Evolutionary conservation across 2,797 vertebrate species (phyloP).

Genomic region (Scolopax bukidnonensis): DNA sequence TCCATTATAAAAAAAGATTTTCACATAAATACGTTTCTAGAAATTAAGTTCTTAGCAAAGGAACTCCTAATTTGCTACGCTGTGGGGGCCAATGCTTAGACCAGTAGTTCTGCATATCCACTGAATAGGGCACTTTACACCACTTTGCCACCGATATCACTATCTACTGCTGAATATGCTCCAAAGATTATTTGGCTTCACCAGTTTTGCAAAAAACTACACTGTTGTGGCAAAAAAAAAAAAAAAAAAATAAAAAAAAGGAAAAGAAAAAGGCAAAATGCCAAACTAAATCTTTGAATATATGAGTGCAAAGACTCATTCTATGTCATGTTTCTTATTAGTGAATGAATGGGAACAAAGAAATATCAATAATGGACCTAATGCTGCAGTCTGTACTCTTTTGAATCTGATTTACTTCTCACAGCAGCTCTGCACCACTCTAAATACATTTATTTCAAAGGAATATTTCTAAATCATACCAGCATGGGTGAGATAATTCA

Average conservation of each 20-base stretch:
- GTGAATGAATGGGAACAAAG: constrained; percentile 15
- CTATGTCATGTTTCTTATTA: not conserved
- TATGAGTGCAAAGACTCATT: not conserved
- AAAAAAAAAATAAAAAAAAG: not conserved
- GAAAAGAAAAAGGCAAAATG: not conserved
- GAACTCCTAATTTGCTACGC: not conserved
- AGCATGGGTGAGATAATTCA: constrained; percentile 31
- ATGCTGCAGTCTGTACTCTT: not conserved
- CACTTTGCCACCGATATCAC: not conserved
- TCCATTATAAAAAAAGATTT: not conserved
- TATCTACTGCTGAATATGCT: not conserved
- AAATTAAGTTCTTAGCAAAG: not conserved
- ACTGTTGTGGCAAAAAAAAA: not conserved
- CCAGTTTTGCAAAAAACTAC: not conserved
- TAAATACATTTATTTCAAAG: not conserved
- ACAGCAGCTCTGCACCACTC: not conserved
- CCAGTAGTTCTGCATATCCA: not conserved
- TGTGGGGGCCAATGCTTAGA: not conserved
- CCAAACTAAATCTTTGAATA: not conserved
- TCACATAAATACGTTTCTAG: not conserved
- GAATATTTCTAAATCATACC: constrained; percentile 11
- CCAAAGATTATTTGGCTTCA: not conserved
- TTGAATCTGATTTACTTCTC: not conserved
- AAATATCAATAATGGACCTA: not conserved
- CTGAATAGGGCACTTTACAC: not conserved